Evolutionary conservation across 2,797 vertebrate species (phyloP), one percentile per base, ranked within the genome.

Genomic region (Acomys russatus): DNA sequence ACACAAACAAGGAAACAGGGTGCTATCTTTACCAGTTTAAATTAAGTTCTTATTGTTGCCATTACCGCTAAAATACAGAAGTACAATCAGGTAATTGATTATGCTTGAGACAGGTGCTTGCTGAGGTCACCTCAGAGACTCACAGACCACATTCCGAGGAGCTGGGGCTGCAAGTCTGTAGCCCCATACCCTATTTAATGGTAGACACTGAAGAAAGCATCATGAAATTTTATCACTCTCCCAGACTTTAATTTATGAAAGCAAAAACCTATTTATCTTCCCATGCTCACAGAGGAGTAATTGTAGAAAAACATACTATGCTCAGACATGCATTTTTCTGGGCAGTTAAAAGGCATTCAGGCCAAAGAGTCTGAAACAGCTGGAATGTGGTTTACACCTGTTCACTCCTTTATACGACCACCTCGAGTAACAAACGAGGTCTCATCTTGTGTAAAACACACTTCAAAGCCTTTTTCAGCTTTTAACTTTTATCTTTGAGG

Each of bases 381-480:
- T 73, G 83, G 44, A 83, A 11, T 61, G n/a, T 51, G 82, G 33
- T 54, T 25, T 28, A 30, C 25, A 49, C 6, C 23, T 76, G n/a
- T 15, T 88, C 86, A 70, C 82, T 78, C 56, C 56, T 64, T 71
- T 82, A 23, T 73, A 35, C 33, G 66, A 44, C 44, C 44, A 44
- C 44, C 44, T 44, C 44, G 44, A 44, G 3, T 44, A 44, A 44
- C 44, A 44, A 44, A 44, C 44, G 44, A 90, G 25, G 82, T 88
- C 35, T 61, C 77, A 49, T 74, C 35, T 85, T 30, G 71, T 93
- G 74, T 76, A 49, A 95, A 95, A 89, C 63, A 20, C 20, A 54
- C 94, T 94, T 88, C 77, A 90, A 25, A 91, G 20, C 44, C 66
- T 80, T 86, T 66, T 92, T 68, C 49, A 73, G 59, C 92, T 94